Evolutionary conservation across 1,140 invertebrate species (phyloP).

Genomic region (Drosophila takahashii): DNA sequence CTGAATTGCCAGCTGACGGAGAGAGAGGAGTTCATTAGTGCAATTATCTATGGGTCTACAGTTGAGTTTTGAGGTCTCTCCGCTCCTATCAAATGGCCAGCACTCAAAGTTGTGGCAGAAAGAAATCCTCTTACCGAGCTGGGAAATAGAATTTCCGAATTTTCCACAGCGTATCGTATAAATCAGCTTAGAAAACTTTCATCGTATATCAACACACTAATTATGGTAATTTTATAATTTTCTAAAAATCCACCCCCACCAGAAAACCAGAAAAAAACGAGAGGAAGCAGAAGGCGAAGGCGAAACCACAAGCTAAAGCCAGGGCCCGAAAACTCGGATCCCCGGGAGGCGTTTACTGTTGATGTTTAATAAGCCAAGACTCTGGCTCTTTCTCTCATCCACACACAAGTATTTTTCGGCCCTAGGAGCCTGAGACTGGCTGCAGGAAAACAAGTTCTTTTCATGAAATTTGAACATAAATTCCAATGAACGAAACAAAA

Average conservation of each 20-base stretch:
- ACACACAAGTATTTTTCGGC: conserved; percentile 30
- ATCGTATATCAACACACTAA: conserved; percentile 76
- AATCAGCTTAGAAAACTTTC: conserved; percentile 76
- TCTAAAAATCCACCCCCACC: conserved; percentile 51
- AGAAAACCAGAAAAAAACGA: background rate
- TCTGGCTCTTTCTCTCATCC: background rate
- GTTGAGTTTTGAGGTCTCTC: background rate
- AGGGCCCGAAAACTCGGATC: conserved; percentile 16
- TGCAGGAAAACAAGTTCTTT: conserved; percentile 73
- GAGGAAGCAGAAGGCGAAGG: conserved; percentile 34
- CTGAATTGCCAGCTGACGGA: background rate
- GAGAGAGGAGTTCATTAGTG: conserved; percentile 27
- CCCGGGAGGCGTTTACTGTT: conserved; percentile 66
- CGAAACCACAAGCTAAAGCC: conserved; percentile 39
- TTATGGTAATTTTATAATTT: conserved; percentile 78
- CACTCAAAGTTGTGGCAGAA: conserved; percentile 22
- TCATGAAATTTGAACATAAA: conserved; percentile 79
- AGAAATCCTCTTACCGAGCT: conserved; percentile 42
- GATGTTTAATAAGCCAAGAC: conserved; percentile 73
- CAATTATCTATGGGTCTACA: conserved; percentile 29
- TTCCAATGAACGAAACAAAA: conserved; percentile 77
- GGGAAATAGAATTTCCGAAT: conserved; percentile 28
- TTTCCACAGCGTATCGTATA: conserved; percentile 60
- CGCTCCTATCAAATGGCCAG: conserved; percentile 41
- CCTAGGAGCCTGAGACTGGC: conserved; percentile 34